Evolutionary conservation across 2,113 vertebrate genomes (phyloP).

Genomic region (Danio rerio): DNA sequence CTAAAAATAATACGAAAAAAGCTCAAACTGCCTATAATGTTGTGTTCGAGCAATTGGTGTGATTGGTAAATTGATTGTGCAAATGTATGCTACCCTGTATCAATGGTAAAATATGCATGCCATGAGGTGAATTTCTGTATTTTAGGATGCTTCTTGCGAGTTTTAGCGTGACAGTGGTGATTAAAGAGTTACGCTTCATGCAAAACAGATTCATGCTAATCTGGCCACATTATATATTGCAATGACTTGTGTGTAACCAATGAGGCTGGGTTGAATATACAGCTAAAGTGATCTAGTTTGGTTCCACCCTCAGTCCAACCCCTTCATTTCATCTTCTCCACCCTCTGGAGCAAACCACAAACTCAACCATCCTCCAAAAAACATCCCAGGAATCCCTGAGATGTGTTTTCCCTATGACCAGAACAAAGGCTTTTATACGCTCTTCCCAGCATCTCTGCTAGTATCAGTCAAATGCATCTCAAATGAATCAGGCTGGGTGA

Average conservation of each 20-base stretch:
- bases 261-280: neutral
- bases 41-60: neutral
- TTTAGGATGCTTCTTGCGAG: neutral
- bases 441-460: neutral
- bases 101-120: neutral
- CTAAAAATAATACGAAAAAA: neutral
- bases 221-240: neutral
- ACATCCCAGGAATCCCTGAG: conserved; percentile 10
- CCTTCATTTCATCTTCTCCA: conserved; percentile 10
- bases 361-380: neutral
- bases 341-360: conserved; percentile 6
- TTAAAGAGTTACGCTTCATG: neutral
- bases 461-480: neutral
- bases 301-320: conserved; percentile 21
- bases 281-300: neutral
- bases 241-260: neutral
- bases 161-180: neutral
- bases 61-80: neutral
- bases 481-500: neutral
- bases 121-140: neutral
- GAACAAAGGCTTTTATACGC: neutral
- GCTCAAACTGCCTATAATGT: neutral
- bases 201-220: neutral
- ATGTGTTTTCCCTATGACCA: conserved; percentile 26
- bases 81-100: too few species aligned